Percentiles rank a stretch among this genome's conserved stretches.
Evolutionary conservation across 2,113 vertebrate species (phyloP).

Genomic region (Burhinus oedicnemus): DNA sequence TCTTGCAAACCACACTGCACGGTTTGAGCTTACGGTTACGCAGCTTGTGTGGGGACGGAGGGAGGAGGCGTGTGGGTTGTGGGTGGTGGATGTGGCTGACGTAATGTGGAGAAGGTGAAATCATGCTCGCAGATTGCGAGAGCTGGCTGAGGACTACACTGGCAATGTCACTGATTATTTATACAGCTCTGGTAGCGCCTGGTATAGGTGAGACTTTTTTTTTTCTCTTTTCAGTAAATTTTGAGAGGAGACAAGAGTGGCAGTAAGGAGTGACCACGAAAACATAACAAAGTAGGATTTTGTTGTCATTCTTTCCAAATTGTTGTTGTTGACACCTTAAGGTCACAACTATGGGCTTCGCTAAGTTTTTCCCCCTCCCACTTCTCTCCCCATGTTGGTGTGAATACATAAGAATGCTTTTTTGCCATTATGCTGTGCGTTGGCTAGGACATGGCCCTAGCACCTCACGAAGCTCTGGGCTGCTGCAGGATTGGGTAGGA

Average conservation of each 20-base stretch:
- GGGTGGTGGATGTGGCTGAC: conserved; percentile 29
- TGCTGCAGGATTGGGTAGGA: background rate
- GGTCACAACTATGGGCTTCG: background rate
- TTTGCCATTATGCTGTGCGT: background rate
- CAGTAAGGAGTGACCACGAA: background rate
- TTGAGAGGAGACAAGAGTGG: background rate
- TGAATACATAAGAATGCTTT: background rate
- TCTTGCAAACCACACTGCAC: background rate
- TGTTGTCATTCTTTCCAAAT: background rate
- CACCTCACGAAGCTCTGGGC: background rate
- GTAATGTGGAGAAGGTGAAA: conserved; percentile 17
- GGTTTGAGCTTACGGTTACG: accelerated
- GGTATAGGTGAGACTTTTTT: background rate
- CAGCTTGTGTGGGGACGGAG: background rate
- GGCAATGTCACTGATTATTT: background rate
- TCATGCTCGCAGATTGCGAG: background rate
- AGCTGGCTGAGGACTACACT: background rate
- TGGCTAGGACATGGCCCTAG: background rate
- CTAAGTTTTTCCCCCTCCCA: background rate
- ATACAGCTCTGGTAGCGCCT: background rate
- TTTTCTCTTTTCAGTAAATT: background rate
- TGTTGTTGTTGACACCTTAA: background rate
- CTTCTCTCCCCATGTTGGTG: background rate
- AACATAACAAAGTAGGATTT: background rate
- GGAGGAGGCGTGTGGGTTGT: conserved; percentile 4